Base-by-base conservation (phyloP, 2,113 vertebrate genomes). In the Chauna torquata region DNA sequence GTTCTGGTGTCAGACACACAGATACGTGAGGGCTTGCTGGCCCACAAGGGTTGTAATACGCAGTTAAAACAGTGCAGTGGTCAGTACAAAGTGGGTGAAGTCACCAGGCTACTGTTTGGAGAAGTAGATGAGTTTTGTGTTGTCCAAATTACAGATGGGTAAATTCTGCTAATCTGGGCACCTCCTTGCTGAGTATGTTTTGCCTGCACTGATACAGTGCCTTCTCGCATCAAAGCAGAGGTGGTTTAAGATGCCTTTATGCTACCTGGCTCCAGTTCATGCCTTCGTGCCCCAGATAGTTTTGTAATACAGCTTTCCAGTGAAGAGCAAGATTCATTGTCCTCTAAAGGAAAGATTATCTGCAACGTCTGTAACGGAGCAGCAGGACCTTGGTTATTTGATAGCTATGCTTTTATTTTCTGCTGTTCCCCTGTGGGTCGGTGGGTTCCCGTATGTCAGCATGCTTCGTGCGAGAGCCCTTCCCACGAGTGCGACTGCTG, bases 141-240 rank as follows among this genome's bases (percentile, higher is more conserved):
- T 76, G 78, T 70, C 49, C 22, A 44, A 11, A 66, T 71, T 55
- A 24, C 9, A 40, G 36, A 28, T 40, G 69, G 52, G 52, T 55
- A 55, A 75, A 49, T 40, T 44, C 62, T 86, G 44, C 45, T 55
- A 16, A 12, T 20, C 49, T 28, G 44, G 58, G 55, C 40, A 40
- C 66, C 16, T 58, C 20, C 55, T 64, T 17, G 44, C 12, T 71
- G 32, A 22, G 14, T 23, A 3, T 16, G 4, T 59, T 55, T 52
- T 57, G 36, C 11, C 47, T 22, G 1, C 0, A 1, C 34, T 27
- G 57, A 4, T 11, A 20, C 16, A 47, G 13, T 8, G 34, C 27
- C 64, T 62, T n/a, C 55, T 66, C 6, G 0, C 34, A 22, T 42
- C 50, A 50, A 49, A 3, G 59, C 65, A 59, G 55, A 23, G 44